These are phyloP conservation scores for Melangyna quadrimaculata DNA, from an alignment of 2,888 invertebrate species.

Conservation along the genomic window DNA sequence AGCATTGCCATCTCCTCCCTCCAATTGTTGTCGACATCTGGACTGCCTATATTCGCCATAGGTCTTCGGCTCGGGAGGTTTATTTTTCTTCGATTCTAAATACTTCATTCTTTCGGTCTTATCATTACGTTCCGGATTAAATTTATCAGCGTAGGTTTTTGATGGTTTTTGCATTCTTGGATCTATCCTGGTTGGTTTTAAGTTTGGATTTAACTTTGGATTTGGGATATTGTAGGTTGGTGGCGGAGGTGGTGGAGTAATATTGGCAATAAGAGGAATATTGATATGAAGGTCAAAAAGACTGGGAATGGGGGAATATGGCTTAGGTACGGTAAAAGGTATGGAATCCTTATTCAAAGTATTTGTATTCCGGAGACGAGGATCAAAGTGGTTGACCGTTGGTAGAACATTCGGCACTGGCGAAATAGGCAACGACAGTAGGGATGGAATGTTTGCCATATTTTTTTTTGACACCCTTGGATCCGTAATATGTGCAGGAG, in stretches of 20 bases:
- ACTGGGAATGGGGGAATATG: slow-evolving; percentile 43
- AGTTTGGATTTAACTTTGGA: background rate
- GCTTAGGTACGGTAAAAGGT: slow-evolving; percentile 24
- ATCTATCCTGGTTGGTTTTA: slow-evolving; percentile 11
- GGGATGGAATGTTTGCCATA: background rate
- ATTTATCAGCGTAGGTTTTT: slow-evolving; percentile 67
- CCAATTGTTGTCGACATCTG: slow-evolving; percentile 71
- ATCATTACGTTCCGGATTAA: slow-evolving; percentile 75
- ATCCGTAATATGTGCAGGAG: slow-evolving; percentile 41
- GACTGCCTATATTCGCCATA: slow-evolving; percentile 77
- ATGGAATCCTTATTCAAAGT: slow-evolving; percentile 6
- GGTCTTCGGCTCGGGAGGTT: slow-evolving; percentile 74
- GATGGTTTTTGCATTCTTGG: slow-evolving; percentile 38
- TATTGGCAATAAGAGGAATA: background rate
- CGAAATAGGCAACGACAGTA: slow-evolving; percentile 25
- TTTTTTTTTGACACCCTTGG: slow-evolving; percentile 55
- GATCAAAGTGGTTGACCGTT: slow-evolving; percentile 72
- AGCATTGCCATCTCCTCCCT: background rate
- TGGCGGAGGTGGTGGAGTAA: background rate
- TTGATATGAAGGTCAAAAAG: slow-evolving; percentile 21
- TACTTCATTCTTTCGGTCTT: slow-evolving; percentile 75
- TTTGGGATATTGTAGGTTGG: background rate
- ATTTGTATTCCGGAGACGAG: slow-evolving; percentile 69
- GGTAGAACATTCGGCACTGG: slow-evolving; percentile 70
- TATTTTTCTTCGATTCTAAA: slow-evolving; percentile 75